Percentiles rank a stretch among this genome's conserved stretches.
phyloP scores from a whole-genome alignment of 2,113 vertebrate genomes.

The Saiga tatarica region DNA sequence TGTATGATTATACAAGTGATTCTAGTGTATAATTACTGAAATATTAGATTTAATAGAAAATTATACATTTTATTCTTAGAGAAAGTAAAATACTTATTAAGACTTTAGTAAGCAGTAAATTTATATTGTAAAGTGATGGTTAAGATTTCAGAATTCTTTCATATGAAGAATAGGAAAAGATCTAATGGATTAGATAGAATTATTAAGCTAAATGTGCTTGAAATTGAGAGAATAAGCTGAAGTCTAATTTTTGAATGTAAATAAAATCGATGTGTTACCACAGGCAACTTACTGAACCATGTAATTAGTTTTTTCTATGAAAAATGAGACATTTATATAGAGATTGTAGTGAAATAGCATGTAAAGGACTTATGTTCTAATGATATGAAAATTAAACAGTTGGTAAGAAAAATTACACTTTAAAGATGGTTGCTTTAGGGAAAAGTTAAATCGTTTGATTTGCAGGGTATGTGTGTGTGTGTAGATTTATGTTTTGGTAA shows the following conservation, averaged over 20 bases:
- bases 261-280: constrained; percentile 82
- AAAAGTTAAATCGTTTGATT: constrained; percentile 59
- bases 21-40: background rate
- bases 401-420: constrained; percentile 77
- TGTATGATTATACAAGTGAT: background rate
- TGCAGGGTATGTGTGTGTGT: background rate
- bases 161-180: constrained; percentile 34
- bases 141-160: constrained; percentile 36
- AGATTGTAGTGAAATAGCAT: constrained; percentile 70
- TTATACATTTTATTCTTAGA: background rate
- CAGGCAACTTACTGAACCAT: constrained; percentile 79
- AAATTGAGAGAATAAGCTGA: constrained; percentile 72
- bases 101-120: background rate
- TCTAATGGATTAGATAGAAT: constrained; percentile 56
- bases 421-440: constrained; percentile 68
- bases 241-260: constrained; percentile 82
- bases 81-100: background rate
- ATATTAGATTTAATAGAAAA: background rate
- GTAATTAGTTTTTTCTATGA: constrained; percentile 80
- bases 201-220: constrained; percentile 64
- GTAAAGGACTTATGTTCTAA: constrained; percentile 75
- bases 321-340: constrained; percentile 78
- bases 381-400: constrained; percentile 81
- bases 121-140: background rate
- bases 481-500: background rate